A percentile compares a stretch with the other conserved stretches of the same genome.
Evolutionary conservation across 2,113 vertebrate genomes (phyloP).

Genomic region (Lipophrys pholis): DNA sequence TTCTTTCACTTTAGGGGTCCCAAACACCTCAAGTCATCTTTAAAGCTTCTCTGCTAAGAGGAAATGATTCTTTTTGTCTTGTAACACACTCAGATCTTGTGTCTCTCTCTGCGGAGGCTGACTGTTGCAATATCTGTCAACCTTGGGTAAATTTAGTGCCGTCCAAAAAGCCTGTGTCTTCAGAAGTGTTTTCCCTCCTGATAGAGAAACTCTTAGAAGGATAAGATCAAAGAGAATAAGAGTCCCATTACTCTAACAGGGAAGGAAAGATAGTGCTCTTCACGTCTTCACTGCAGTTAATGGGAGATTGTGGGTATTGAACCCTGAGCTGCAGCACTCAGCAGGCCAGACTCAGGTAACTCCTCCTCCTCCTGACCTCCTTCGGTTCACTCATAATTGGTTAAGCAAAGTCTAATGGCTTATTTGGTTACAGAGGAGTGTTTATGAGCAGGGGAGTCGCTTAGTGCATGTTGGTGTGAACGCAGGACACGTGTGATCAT

Average conservation of each 20-base stretch:
- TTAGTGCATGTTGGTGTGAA: not conserved
- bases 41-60: not conserved
- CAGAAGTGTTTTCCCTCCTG: slow-evolving; percentile 34
- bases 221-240: slow-evolving; percentile 52
- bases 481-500: slow-evolving; percentile 1
- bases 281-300: slow-evolving; percentile 34
- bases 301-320: slow-evolving; percentile 33
- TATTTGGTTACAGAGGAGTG: slow-evolving; percentile 36
- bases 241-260: slow-evolving; percentile 35
- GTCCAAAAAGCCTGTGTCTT: slow-evolving; percentile 7
- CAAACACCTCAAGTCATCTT: slow-evolving; percentile 3
- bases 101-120: slow-evolving; percentile 32
- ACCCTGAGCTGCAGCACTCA: slow-evolving; percentile 39
- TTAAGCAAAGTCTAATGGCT: slow-evolving; percentile 40
- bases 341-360: slow-evolving; percentile 19
- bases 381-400: slow-evolving; percentile 40
- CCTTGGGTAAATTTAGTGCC: slow-evolving; percentile 7
- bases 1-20: not conserved
- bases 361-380: slow-evolving; percentile 22
- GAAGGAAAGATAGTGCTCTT: slow-evolving; percentile 14
- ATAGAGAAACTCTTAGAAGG: slow-evolving; percentile 23
- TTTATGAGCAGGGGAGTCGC: slow-evolving; percentile 15
- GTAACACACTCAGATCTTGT: slow-evolving; percentile 26
- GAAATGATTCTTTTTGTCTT: slow-evolving; percentile 4
- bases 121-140: slow-evolving; percentile 50